Base-by-base conservation (phyloP, 1,140 invertebrate species). In the Cecropterus lyciades region DNA sequence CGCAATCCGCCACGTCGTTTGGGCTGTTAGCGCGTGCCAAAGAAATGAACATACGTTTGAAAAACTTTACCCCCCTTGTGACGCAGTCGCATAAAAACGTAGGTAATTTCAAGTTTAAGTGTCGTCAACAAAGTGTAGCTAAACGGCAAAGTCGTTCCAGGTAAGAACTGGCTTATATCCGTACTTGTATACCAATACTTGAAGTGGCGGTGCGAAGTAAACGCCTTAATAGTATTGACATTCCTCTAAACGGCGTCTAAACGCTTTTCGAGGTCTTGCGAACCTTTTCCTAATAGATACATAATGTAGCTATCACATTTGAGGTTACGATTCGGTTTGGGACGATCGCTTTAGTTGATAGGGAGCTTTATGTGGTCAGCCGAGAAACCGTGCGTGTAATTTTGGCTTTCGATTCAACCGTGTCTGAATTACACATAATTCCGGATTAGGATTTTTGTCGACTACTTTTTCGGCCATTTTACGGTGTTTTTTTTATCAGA, bases 251-350 rank as follows among this genome's bases (percentile, higher is more conserved):
- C 11, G n/a, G 3, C 49, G 16, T 14, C 20, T 52, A 15, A 52
- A 52, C 49, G 24, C 24, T 52, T 52, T 52, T 49, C 16, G 8
- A 13, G 17, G 3, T 49, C 48, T n/a, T 49, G 1, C 27, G 11
- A 52, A 52, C 49, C 49, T 52, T 30, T 52, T 43, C 49, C 62
- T 73, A 75, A 69, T 72, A 69, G 67, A 57, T 70, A 67, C 51
- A 65, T 70, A 52, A 33, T 62, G 69, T 64, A 59, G 53, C 71
- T 45, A 66, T 17, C 9, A 48, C 30, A 33, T 40, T 40, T n/a
- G 11, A 40, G 37, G 37, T 40, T 40, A 40, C 37, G 37, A 40
- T 40, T 40, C 37, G 37, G 37, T 40, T 40, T 11, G 37, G 37
- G 37, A n/a, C n/a, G n/a, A n/a, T 40, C 10, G 11, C n/a, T 40